Evolutionary conservation across 2,888 invertebrate species (phyloP).

Genomic region (Pristionchus japonicus): DNA sequence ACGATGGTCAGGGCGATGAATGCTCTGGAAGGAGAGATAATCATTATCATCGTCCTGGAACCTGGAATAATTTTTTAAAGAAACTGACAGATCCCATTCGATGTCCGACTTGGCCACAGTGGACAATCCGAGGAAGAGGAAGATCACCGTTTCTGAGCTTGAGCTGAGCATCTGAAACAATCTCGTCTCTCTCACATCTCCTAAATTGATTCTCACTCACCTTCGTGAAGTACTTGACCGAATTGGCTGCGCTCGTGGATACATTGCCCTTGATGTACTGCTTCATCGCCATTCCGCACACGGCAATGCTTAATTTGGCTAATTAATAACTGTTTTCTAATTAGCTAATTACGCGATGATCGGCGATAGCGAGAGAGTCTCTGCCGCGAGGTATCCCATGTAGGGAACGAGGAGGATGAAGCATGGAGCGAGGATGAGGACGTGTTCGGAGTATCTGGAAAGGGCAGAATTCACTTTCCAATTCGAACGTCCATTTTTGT

Average conservation of each 20-base stretch:
- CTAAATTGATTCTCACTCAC: neutral
- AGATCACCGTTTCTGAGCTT: slow-evolving; percentile 90
- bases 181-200: too few species aligned
- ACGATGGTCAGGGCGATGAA: slow-evolving; percentile 91
- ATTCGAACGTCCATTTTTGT: too few species aligned
- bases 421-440: slow-evolving; percentile 95
- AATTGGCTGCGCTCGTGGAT: slow-evolving; percentile 95
- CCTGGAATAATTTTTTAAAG: too few species aligned
- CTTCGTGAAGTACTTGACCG: slow-evolving; percentile 97
- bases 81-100: slow-evolving; percentile 83
- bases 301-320: slow-evolving; percentile 85
- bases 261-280: slow-evolving; percentile 98
- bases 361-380: slow-evolving; percentile 98
- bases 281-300: slow-evolving; percentile 98
- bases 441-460: slow-evolving; percentile 90
- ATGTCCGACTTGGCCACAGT: slow-evolving; percentile 88
- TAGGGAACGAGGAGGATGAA: slow-evolving; percentile 99
- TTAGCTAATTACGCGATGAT: slow-evolving; percentile 88
- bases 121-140: slow-evolving; percentile 93
- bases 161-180: slow-evolving; percentile 98
- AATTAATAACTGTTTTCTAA: neutral
- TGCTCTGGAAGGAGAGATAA: slow-evolving; percentile 83
- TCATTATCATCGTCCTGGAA: too few species aligned
- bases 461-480: too few species aligned
- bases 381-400: slow-evolving; percentile 94